Conservation (phyloP, 2,113 vertebrate species). For the Odobenus rosmarus region DNA sequence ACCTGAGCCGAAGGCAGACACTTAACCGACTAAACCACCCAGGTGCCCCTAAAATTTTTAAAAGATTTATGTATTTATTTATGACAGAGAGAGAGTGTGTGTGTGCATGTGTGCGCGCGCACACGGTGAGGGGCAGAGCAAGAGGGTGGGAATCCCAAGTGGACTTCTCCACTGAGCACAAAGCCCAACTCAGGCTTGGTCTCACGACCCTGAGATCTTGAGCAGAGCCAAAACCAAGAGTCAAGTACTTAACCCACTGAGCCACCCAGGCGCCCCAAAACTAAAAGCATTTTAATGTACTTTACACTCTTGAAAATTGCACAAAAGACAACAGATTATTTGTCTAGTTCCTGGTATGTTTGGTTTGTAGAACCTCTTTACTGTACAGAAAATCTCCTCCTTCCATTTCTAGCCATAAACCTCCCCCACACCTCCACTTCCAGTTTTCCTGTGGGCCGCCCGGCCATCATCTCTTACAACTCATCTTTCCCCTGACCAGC, state of each 20-base stretch:
- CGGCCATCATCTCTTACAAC: neutral
- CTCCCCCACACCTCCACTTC: neutral
- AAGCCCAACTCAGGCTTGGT: neutral
- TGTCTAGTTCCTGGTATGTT: neutral
- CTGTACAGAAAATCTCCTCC: neutral
- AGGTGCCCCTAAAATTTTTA: too few species aligned
- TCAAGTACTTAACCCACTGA: neutral
- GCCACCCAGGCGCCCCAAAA: neutral
- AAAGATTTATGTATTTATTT: too few species aligned
- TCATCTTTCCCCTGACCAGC: neutral
- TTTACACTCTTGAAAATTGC: slow-evolving; percentile 3
- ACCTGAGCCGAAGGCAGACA: too few species aligned
- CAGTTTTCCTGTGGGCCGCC: neutral
- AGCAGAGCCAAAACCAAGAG: too few species aligned
- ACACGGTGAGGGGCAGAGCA: too few species aligned
- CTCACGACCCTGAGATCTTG: too few species aligned
- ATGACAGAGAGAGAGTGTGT: too few species aligned
- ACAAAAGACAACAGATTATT: neutral
- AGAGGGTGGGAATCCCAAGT: neutral
- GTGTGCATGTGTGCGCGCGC: accelerated
- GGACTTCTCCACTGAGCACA: neutral
- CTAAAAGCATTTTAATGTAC: neutral
- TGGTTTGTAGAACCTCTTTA: neutral
- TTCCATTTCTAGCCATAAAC: neutral
- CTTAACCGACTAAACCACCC: too few species aligned